phyloP scores from a whole-genome alignment of 2,888 invertebrate genomes.

The Poecilus cupreus region DNA sequence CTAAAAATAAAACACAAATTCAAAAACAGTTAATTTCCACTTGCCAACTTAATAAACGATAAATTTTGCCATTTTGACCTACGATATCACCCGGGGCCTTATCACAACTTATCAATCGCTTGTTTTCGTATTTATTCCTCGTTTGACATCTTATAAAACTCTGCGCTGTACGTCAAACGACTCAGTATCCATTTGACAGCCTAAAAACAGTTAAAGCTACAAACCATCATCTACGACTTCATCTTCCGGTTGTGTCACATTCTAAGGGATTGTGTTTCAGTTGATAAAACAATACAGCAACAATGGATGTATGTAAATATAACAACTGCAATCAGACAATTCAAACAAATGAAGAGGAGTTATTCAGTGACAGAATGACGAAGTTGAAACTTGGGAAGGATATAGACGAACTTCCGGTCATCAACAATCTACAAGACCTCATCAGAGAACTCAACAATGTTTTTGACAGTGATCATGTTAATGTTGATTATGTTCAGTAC shows the following conservation, averaged over 20 bases:
- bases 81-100: not conserved
- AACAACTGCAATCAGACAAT: not conserved
- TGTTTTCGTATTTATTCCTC: slow-evolving; percentile 29
- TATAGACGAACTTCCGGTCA: slow-evolving; percentile 66
- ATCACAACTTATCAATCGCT: slow-evolving; percentile 15
- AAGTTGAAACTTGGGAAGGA: slow-evolving; percentile 65
- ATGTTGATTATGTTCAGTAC: slow-evolving; percentile 92
- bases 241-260: not conserved
- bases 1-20: not conserved
- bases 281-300: not conserved
- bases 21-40: not conserved
- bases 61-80: slow-evolving; percentile 40
- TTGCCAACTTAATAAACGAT: not conserved
- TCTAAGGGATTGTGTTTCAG: slow-evolving; percentile 9
- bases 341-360: not conserved
- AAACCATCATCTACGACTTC: not conserved
- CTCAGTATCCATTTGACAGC: not conserved
- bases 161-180: not conserved
- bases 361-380: slow-evolving; percentile 35
- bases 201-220: slow-evolving; percentile 10
- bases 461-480: slow-evolving; percentile 88
- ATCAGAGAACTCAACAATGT: slow-evolving; percentile 83
- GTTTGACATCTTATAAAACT: slow-evolving; percentile 37
- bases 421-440: slow-evolving; percentile 77
- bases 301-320: slow-evolving; percentile 36